A percentile compares a stretch with the other conserved stretches of the same genome.
Evolutionary conservation across 1,140 invertebrate genomes (phyloP).

Genomic region (Delia radicum): DNA sequence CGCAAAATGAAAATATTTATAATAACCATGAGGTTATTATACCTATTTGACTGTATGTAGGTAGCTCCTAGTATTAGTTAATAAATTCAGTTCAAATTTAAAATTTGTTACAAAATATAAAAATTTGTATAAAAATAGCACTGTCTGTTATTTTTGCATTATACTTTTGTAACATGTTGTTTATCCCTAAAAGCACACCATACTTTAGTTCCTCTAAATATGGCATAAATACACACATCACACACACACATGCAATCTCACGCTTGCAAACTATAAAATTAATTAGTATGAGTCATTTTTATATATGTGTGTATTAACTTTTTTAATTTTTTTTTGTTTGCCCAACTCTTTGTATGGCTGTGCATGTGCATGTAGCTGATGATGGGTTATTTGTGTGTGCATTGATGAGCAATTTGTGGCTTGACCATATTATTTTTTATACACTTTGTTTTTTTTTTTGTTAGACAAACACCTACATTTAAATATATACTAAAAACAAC

Average conservation of each 20-base stretch:
- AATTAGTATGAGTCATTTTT: neutral
- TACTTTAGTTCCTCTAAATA: slow-evolving; percentile 1
- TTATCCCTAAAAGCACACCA: neutral
- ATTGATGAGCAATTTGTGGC: slow-evolving; percentile 22
- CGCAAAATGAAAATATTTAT: too few relatives aligned
- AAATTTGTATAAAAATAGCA: too few relatives aligned
- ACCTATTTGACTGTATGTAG: too few relatives aligned
- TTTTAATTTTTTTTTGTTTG: neutral
- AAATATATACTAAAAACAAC: too few relatives aligned
- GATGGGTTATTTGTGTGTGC: slow-evolving; percentile 4
- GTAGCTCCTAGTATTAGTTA: too few relatives aligned
- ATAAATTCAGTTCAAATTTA: too few relatives aligned
- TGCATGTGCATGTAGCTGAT: neutral
- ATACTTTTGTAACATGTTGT: too few relatives aligned
- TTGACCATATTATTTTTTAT: slow-evolving; percentile 14
- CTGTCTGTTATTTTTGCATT: too few relatives aligned
- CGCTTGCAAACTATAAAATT: neutral
- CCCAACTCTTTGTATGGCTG: too few relatives aligned
- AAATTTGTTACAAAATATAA: too few relatives aligned
- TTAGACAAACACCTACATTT: neutral
- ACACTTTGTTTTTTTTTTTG: neutral
- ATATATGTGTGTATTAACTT: neutral
- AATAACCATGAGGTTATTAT: too few relatives aligned
- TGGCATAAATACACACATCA: neutral
- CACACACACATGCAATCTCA: neutral